Evolutionary conservation across 2,797 vertebrate species (phyloP).

Genomic region (Dermochelys coriacea): DNA sequence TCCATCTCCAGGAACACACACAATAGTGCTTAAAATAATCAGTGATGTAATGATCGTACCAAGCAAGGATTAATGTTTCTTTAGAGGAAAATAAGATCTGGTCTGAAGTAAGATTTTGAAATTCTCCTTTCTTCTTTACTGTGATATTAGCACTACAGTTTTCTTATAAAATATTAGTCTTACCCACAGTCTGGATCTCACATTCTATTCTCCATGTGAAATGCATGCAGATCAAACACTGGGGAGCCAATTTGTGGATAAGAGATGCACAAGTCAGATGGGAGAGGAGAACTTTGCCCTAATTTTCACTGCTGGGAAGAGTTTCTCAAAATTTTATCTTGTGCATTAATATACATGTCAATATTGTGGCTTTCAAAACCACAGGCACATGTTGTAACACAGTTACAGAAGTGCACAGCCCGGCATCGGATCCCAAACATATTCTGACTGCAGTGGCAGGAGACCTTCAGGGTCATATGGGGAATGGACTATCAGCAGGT

Average conservation of each 20-base stretch:
- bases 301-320: neutral
- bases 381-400: neutral
- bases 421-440: neutral
- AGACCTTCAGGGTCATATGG: fast-evolving
- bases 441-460: no score
- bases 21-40: slow-evolving; percentile 58
- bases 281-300: neutral
- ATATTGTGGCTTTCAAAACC: neutral
- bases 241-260: neutral
- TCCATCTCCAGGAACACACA: slow-evolving; percentile 30
- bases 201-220: neutral
- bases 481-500: fast-evolving
- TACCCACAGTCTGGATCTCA: neutral
- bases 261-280: neutral
- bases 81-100: slow-evolving; percentile 30
- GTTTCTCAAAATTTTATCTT: neutral
- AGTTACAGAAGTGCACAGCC: neutral
- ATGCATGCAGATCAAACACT: neutral
- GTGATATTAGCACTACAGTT: slow-evolving; percentile 17
- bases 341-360: neutral
- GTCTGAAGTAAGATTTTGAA: slow-evolving; percentile 33
- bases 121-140: slow-evolving; percentile 41
- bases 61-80: neutral
- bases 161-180: neutral
- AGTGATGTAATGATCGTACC: slow-evolving; percentile 23